Base-by-base conservation (phyloP, 2,113 vertebrate species). In the Stomatorhinus ivindoensis region DNA sequence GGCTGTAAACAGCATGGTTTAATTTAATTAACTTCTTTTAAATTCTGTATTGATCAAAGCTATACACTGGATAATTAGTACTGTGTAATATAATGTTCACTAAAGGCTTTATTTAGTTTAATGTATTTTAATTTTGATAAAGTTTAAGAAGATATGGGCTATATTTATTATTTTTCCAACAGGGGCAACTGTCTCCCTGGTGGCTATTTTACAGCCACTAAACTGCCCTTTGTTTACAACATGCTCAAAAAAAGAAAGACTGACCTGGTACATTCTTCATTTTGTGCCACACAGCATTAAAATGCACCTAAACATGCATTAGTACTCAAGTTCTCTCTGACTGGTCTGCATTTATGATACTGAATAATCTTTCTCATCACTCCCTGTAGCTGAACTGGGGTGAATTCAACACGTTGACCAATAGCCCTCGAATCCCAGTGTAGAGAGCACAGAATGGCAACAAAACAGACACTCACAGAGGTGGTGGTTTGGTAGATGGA, bases 401-500 rank as follows among this genome's bases (percentile, higher is more conserved):
- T 82, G 76, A 82, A 82, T 21, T 73, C 27, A 58, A 1, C 69
- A 76, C 35, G 0, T 80, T 44, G 31, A 82, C 39, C 76, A 42
- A 42, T 9, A 10, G 80, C 24, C 21, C 82, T 21, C 4, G 8
- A 47, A 83, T 83, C 3, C 17, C 21, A 83, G 46, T 44, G 44
- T 10, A 44, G 19, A 21, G 15, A 47, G 44, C 42, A 84, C 6
- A 84, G 82, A 47, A 42, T 42, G 9, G 2, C 82, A 84, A 9
- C 82, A 46, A 84, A n/a, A 87, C 27, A 88, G 27, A 88, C 8
- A 91, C 95, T 91, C 94, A 98, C 96, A 93, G 94, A 92, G 91
- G 95, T 92, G 21, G 94, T 92, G 73, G 95, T 86, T n/a, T 96
- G 95, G 69, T 94, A 95, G 92, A 93, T 90, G 83, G 94, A 91